Evolutionary conservation across 2,113 vertebrate species (phyloP), one percentile per base, ranked within the genome.

Genomic region (Herpetotheres cachinnans): DNA sequence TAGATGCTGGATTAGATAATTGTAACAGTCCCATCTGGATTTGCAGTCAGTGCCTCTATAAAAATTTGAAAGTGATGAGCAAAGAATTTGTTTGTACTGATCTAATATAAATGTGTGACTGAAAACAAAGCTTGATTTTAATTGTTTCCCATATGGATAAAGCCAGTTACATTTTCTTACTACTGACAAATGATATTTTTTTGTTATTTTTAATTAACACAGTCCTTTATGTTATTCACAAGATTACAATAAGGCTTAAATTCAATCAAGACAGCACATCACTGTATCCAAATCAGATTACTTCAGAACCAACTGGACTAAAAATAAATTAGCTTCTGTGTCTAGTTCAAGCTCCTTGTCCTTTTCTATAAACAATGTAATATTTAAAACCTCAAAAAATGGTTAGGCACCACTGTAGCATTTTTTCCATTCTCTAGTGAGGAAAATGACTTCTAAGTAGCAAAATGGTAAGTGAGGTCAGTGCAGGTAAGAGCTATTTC

Each of bases 381-480:
- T 61, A 94, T 86, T 95, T 89, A 61, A 95, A 94, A 58, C 73
- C 81, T 94, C 10, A 80, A 34, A 89, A 96, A 93, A 54, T 47
- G 46, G 15, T 87, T 77, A 10, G 58, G 20, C 36, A 85, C 40
- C 42, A 26, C 58, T 69, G n/a, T 58, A 79, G 78, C 49, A 47
- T 42, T 95, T 95, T 96, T 97, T 97, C 91, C 93, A 66, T 54
- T 89, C 58, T 91, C 54, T 38, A 50, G 61, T 58, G n/a, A 91
- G 86, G 58, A 85, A 91, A 89, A 92, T 93, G 9, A 71, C 85
- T 90, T 8, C 3, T n/a, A 67, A 80, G 40, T 27, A 85, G 61
- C 83, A 93, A 86, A 96, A 84, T 72, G 69, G 66, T 78, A 72
- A 96, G 25, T 69, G 92, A 94, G 65, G 93, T 96, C 91, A 93